Evolutionary conservation across 2,113 vertebrate species (phyloP).

Genomic region (Andinoacara biseriatus): DNA sequence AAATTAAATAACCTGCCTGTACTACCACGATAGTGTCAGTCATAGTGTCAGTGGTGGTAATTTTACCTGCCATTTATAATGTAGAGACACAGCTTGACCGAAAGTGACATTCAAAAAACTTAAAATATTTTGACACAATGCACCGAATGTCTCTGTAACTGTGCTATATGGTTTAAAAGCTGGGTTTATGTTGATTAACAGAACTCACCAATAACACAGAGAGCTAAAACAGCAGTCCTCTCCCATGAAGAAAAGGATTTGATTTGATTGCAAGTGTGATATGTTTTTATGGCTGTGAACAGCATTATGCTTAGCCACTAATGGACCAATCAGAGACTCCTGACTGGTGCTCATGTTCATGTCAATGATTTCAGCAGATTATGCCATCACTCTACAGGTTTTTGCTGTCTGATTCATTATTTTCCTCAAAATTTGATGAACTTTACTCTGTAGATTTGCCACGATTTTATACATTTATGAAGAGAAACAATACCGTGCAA

Average conservation of each 20-base stretch:
- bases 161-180: not conserved
- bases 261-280: too few species aligned
- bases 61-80: not conserved
- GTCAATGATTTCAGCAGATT: not conserved
- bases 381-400: not conserved
- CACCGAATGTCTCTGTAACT: not conserved
- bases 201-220: not conserved
- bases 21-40: not conserved
- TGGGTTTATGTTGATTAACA: not conserved
- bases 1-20: not conserved
- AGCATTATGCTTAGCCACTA: too few species aligned
- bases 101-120: not conserved
- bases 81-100: not conserved
- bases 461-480: not conserved
- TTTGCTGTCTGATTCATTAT: not conserved
- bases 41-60: not conserved
- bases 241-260: too few species aligned
- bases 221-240: not conserved
- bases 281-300: too few species aligned
- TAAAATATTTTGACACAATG: not conserved
- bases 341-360: not conserved
- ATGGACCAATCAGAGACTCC: too few species aligned
- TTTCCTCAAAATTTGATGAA: not conserved
- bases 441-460: not conserved
- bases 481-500: not conserved